Evolutionary conservation across 2,797 vertebrate genomes (phyloP).

Genomic region (Nyctibius grandis): DNA sequence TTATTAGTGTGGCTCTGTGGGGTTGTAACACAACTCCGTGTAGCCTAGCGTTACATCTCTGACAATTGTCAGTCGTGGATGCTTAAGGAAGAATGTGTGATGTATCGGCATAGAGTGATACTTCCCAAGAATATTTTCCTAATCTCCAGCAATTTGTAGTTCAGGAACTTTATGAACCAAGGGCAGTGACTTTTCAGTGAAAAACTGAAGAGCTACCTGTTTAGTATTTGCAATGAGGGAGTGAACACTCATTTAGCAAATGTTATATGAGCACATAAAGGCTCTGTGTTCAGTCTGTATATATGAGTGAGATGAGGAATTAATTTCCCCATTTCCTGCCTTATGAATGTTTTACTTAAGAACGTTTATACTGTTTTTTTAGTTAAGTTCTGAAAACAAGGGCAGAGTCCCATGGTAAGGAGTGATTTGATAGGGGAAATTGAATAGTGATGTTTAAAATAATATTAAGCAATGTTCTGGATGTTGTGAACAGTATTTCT

Average conservation of each 20-base stretch:
- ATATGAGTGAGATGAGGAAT: background rate
- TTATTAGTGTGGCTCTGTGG: background rate
- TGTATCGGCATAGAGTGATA: background rate
- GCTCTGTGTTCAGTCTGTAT: background rate
- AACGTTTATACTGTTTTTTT: background rate
- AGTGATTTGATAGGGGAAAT: background rate
- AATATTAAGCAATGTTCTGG: background rate
- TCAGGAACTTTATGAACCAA: background rate
- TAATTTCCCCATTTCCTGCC: constrained; percentile 2
- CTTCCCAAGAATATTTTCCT: background rate
- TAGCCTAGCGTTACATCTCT: background rate
- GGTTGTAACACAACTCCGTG: background rate
- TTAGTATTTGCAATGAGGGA: background rate
- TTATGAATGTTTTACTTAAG: background rate
- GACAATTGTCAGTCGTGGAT: background rate
- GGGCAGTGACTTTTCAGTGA: background rate
- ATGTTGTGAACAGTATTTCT: background rate
- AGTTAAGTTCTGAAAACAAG: background rate
- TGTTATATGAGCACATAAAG: background rate
- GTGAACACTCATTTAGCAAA: background rate
- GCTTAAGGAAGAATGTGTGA: background rate
- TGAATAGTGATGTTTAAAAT: background rate
- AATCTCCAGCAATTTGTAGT: background rate
- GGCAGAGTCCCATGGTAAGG: background rate
- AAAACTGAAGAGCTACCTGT: background rate